A percentile compares a stretch with the other conserved stretches of the same genome.
Evolutionary conservation across 2,113 vertebrate species (phyloP).

Genomic region (Cavia aperea): DNA sequence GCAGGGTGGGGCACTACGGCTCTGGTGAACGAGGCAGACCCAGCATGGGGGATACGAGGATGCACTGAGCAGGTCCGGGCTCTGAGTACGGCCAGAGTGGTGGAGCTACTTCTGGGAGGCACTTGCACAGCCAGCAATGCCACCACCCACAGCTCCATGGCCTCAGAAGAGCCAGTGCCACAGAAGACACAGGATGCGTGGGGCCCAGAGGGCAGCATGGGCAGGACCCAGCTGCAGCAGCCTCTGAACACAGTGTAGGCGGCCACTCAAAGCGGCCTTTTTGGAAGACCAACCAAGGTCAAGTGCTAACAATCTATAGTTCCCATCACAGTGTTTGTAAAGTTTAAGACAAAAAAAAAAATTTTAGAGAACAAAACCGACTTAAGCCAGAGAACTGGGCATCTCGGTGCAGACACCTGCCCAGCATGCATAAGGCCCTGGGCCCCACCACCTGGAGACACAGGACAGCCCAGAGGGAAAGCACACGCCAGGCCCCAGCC

Average conservation of each 20-base stretch:
- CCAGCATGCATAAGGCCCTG: not conserved
- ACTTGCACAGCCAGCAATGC: not conserved
- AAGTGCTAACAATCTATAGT: not conserved
- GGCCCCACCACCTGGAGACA: not conserved
- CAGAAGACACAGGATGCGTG: not conserved
- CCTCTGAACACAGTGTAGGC: not conserved
- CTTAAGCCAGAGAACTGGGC: not conserved
- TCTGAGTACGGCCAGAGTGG: not conserved
- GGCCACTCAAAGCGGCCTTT: not conserved
- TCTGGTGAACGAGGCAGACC: not conserved
- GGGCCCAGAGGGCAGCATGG: not conserved
- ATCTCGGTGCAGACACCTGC: not conserved
- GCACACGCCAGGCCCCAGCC: not conserved
- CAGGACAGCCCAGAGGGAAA: not conserved
- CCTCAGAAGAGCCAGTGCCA: not conserved
- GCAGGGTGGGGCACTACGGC: not conserved
- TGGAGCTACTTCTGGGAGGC: not conserved
- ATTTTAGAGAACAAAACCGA: not conserved
- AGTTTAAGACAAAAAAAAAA: not conserved
- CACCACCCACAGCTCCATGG: not conserved
- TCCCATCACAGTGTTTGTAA: not conserved
- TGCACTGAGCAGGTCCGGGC: fast-evolving
- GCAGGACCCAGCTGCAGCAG: not conserved
- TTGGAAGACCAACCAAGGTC: not conserved
- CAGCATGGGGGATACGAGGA: not conserved